Evolutionary conservation across 2,113 vertebrate species (phyloP), one percentile per base, ranked within the genome.

Genomic region (Calidris pygmaea): DNA sequence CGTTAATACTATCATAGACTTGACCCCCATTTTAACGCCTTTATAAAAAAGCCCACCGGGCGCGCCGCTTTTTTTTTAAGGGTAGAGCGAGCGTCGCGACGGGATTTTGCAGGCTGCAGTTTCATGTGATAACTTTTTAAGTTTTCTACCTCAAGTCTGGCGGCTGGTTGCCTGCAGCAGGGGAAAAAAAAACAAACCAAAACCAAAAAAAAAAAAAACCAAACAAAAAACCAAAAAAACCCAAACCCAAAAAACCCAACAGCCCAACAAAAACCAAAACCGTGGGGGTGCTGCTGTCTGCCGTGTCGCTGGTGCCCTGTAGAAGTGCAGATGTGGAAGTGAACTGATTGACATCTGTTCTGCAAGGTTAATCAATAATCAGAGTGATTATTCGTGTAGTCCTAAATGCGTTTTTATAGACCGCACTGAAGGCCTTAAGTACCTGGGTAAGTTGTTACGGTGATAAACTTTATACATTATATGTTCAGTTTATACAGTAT

Each of bases 81-180:
- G 4, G 18, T 26, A 48, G 58, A 32, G 62, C 2, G 43, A 11
- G 71, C 6, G 30, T 60, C 8, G 8, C 5, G 21, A 3, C 9
- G 10, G 5, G 29, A 3, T 65, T 53, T 41, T 6, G 30, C 9
- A 10, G n/a, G 1, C 1, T 2, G 59, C 3, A 0, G 26, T 29
- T 75, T 30, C 47, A 1, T 1, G 35, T 2, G 26, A 45, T 39
- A 3, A 10, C 3, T 24, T 5, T 2, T 21, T 6, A 27, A 58
- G 50, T 62, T 73, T 8, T 12, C 10, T 23, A 3, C 16, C 34
- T 52, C 11, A 1, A 1, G 9, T 32, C 27, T 5, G 24, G 22
- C 14, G 14, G 13, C 3, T 2, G 52, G 32, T 10, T 27, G 37
- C 17, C 14, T 18, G 27, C 22, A 2, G 18, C 39, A 6, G 74